phyloP scores from a whole-genome alignment of 2,888 invertebrate species.

The Leptinotarsa haldemani region DNA sequence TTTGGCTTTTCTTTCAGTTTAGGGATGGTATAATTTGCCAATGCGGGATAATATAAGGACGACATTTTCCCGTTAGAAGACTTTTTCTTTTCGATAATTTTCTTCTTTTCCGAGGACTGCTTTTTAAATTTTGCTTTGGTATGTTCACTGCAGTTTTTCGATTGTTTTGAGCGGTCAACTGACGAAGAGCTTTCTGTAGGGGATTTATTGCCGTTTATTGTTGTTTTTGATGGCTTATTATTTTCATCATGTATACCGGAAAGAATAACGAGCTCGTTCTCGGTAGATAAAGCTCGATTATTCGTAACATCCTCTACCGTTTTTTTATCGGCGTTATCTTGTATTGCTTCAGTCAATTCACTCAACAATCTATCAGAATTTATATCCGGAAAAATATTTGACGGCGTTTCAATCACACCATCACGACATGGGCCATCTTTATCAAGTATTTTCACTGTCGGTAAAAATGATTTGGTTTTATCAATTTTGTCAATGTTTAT shows the following conservation, averaged over 20 bases:
- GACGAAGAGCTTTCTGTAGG: background rate
- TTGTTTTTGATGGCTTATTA: background rate
- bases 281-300: background rate
- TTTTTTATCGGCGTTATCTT: background rate
- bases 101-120: background rate
- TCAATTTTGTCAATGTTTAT: conserved; percentile 33
- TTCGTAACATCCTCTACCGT: background rate
- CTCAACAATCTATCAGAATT: conserved; percentile 22
- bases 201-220: background rate
- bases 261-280: background rate
- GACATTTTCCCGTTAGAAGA: conserved; percentile 3
- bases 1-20: background rate
- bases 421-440: conserved; percentile 1
- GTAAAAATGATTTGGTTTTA: conserved; percentile 21
- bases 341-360: conserved; percentile 20
- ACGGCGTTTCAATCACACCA: background rate
- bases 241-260: background rate
- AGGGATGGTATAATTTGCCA: conserved; percentile 9
- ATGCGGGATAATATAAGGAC: background rate
- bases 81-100: background rate
- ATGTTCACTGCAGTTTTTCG: background rate
- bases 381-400: conserved; percentile 11
- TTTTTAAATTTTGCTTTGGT: background rate
- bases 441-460: conserved; percentile 25
- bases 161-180: background rate